These are phyloP conservation scores for Priocnemis perturbator DNA, from an alignment of 2,888 invertebrate genomes.

Conservation along the genomic window DNA sequence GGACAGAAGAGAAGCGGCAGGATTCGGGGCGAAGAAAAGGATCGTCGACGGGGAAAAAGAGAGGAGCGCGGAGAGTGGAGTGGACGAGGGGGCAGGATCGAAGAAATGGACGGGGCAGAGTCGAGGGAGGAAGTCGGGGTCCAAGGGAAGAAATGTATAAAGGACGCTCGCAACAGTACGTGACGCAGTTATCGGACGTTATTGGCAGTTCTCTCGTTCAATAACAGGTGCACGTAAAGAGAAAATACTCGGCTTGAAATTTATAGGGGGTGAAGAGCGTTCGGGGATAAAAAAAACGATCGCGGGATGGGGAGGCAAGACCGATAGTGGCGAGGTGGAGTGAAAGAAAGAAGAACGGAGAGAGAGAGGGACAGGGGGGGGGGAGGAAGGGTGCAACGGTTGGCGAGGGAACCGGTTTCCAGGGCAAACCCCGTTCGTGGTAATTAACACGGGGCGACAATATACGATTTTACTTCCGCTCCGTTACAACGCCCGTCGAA, in stretches of 20 bases:
- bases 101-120: constrained; percentile 22
- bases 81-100: constrained; percentile 25
- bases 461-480: constrained; percentile 47
- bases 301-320: no score
- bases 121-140: not conserved
- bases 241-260: constrained; percentile 56
- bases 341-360: constrained; percentile 12
- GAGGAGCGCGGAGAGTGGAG: not conserved
- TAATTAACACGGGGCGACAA: constrained; percentile 45
- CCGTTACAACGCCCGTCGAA: constrained; percentile 40
- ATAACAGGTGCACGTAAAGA: constrained; percentile 67
- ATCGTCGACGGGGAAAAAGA: not conserved
- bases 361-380: constrained; percentile 1
- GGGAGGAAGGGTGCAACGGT: not conserved
- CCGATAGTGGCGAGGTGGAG: no score
- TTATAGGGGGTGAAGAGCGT: constrained; percentile 48
- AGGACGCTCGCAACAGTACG: constrained; percentile 55
- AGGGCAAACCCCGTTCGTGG: constrained; percentile 40
- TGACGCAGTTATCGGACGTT: constrained; percentile 67
- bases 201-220: constrained; percentile 69
- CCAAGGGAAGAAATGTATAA: constrained; percentile 17
- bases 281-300: constrained; percentile 13
- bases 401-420: constrained; percentile 24
- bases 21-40: not conserved
- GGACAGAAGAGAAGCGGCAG: not conserved